These are phyloP conservation scores for Amphimedon queenslandica DNA, from an alignment of 37 sponge, comb jelly and placozoan species.

Conservation along the genomic window DNA sequence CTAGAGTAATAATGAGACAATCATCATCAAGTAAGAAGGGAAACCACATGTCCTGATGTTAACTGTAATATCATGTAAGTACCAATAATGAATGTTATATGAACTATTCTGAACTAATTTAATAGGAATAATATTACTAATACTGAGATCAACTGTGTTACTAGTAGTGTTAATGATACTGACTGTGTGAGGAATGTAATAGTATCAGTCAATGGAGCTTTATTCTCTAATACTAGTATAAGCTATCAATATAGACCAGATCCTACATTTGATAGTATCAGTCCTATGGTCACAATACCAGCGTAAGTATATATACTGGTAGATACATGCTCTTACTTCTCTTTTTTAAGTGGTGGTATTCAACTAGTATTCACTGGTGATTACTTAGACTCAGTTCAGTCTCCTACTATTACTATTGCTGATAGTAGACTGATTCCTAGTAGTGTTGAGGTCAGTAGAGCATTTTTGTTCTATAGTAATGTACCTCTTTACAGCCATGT, in stretches of 20 bases:
- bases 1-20: slow-evolving; percentile 26
- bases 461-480: neutral
- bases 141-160: neutral
- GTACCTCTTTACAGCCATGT: slow-evolving; percentile 2
- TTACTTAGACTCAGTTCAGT: slow-evolving; percentile 30
- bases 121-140: neutral
- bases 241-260: slow-evolving; percentile 25
- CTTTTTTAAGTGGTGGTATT: slow-evolving; percentile 45
- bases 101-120: neutral
- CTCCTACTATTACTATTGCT: slow-evolving; percentile 26
- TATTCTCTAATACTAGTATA: slow-evolving; percentile 6
- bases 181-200: neutral
- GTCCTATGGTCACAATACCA: slow-evolving; percentile 20
- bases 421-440: neutral
- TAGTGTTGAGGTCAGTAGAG: neutral
- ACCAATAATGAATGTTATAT: neutral
- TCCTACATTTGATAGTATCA: slow-evolving; percentile 27
- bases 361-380: slow-evolving; percentile 39
- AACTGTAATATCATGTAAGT: slow-evolving; percentile 19
- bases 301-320: slow-evolving; percentile 26
- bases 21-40: neutral
- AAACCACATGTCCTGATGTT: neutral
- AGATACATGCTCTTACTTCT: neutral
- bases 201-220: slow-evolving; percentile 23
- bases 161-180: neutral